Conservation (phyloP, 2,797 vertebrate genomes). For the Premnoplex brunnescens region DNA sequence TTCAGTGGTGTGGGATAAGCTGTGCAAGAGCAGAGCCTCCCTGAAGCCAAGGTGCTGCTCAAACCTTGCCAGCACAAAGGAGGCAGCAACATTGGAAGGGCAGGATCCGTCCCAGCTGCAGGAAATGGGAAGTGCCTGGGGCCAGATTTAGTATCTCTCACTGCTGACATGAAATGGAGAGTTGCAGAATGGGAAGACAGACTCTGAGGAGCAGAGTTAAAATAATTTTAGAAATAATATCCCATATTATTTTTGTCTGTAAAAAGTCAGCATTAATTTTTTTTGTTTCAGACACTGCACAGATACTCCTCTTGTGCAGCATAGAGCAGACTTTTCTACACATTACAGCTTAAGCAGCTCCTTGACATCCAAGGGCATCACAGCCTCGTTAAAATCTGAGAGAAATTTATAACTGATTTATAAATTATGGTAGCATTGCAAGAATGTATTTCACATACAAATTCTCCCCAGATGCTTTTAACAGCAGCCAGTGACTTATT, state of each 20-base stretch:
- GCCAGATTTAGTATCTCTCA: not conserved
- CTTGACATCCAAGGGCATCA: not conserved
- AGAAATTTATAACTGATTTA: not conserved
- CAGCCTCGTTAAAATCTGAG: not conserved
- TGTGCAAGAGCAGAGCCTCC: not conserved
- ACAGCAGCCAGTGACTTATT: not conserved
- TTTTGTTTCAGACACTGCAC: not conserved
- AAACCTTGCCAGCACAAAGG: not conserved
- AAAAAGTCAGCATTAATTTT: not conserved
- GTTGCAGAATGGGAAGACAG: not conserved
- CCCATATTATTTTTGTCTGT: not conserved
- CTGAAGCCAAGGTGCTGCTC: not conserved
- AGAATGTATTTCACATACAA: not conserved
- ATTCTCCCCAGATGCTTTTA: conserved; percentile 24
- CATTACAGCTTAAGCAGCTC: not conserved
- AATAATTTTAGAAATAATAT: not conserved
- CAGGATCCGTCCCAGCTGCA: not conserved
- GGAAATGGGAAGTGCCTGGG: not conserved
- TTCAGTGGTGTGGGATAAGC: not conserved
- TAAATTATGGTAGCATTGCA: not conserved
- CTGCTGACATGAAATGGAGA: not conserved
- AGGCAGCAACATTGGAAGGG: fast-evolving
- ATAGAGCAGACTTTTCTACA: not conserved
- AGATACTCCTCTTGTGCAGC: not conserved
- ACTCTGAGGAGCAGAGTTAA: not conserved